Conservation (phyloP, 1,140 invertebrate genomes). For the Cheumatopsyche charites region DNA sequence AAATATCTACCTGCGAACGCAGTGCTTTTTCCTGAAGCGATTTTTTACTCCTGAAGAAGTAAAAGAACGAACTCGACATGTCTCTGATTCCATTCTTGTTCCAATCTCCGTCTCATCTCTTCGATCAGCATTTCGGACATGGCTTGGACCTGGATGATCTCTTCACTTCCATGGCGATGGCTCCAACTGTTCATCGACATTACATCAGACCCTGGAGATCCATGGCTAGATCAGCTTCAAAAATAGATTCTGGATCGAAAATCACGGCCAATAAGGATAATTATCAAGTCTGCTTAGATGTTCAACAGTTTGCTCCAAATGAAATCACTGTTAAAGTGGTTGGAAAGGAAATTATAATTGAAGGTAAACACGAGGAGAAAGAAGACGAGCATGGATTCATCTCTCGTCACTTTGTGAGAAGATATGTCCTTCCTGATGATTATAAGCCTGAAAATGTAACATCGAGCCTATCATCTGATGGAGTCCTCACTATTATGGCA, state of each 20-base stretch:
- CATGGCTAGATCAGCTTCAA: constrained; percentile 43
- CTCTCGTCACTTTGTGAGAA: constrained; percentile 73
- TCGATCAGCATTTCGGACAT: constrained; percentile 68
- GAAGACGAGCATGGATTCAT: constrained; percentile 76
- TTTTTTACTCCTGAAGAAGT: neutral
- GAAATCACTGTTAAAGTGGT: constrained; percentile 83
- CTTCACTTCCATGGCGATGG: constrained; percentile 51
- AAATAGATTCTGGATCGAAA: constrained; percentile 55
- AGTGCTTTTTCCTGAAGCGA: too few species aligned
- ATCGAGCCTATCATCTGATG: constrained; percentile 75
- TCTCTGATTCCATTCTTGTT: constrained; percentile 20
- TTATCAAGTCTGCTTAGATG: constrained; percentile 77
- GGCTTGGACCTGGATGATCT: constrained; percentile 64
- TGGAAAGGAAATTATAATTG: constrained; percentile 71
- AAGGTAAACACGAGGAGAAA: constrained; percentile 79
- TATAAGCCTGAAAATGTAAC: constrained; percentile 68
- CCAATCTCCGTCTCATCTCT: constrained; percentile 59
- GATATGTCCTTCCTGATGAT: constrained; percentile 72
- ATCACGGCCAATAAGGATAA: constrained; percentile 62
- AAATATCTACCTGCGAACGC: neutral
- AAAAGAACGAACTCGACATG: neutral
- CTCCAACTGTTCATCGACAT: neutral
- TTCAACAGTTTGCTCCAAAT: constrained; percentile 83
- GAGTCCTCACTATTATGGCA: constrained; percentile 65
- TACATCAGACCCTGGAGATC: constrained; percentile 40